Conservation (phyloP, 1,140 invertebrate species). For the Penaeus indicus region DNA sequence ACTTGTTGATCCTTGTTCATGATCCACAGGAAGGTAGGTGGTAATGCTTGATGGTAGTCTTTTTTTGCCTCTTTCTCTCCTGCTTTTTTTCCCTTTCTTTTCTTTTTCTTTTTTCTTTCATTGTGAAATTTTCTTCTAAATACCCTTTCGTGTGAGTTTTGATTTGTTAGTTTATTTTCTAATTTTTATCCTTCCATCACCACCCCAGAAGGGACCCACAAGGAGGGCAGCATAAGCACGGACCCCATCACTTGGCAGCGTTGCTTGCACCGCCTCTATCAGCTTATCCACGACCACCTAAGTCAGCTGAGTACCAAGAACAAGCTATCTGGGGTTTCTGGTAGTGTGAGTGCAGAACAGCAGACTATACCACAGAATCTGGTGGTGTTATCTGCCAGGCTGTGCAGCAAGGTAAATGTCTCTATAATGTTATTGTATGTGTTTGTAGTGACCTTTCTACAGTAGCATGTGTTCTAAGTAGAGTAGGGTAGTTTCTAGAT, state of each 20-base stretch:
- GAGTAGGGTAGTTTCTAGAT: too few species aligned
- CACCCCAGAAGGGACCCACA: background rate
- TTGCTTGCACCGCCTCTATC: constrained; percentile 4
- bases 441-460: too few species aligned
- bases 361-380: constrained; percentile 12
- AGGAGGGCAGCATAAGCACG: background rate
- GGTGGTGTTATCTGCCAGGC: background rate
- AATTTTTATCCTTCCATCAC: background rate
- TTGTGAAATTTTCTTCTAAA: too few species aligned
- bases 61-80: too few species aligned
- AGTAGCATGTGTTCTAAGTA: too few species aligned
- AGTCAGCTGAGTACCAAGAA: background rate
- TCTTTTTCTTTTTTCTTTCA: too few species aligned
- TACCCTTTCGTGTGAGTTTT: too few species aligned
- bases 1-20: constrained; percentile 13
- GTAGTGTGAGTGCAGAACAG: too few species aligned
- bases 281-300: background rate
- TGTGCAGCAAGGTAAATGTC: constrained; percentile 23
- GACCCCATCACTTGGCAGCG: constrained; percentile 5
- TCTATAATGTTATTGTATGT: too few species aligned
- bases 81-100: too few species aligned
- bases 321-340: too few species aligned
- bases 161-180: background rate
- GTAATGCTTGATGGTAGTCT: background rate
- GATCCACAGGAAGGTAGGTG: constrained; percentile 30